Percentiles rank a stretch among this genome's conserved stretches.
phyloP scores from a whole-genome alignment of 2,797 vertebrate species.

The Epinephelus coioides region DNA sequence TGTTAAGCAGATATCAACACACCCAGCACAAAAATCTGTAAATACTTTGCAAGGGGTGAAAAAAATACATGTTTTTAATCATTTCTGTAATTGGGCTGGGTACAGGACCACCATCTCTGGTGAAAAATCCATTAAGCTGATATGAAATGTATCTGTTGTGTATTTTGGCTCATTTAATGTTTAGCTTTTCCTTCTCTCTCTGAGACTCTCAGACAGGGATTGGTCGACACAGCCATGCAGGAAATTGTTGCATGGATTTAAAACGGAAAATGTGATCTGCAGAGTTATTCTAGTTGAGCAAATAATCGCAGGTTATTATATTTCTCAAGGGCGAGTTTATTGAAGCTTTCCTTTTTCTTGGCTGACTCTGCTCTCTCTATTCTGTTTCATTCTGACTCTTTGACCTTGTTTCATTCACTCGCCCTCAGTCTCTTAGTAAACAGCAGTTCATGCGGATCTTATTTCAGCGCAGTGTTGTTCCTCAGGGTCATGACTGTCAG shows the following conservation, averaged over 20 bases:
- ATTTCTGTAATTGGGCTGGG: not conserved
- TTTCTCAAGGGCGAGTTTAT: constrained; percentile 50
- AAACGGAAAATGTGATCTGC: constrained; percentile 53
- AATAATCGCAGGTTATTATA: constrained; percentile 57
- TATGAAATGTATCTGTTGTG: constrained; percentile 4
- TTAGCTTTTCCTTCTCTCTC: not conserved
- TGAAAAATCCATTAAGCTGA: not conserved
- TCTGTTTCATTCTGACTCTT: not conserved
- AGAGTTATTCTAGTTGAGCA: constrained; percentile 38
- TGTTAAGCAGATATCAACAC: not conserved
- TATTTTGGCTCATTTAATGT: constrained; percentile 4
- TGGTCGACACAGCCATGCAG: constrained; percentile 22
- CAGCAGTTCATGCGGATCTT: not conserved
- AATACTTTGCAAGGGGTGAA: not conserved
- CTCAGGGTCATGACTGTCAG: constrained; percentile 38
- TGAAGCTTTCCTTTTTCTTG: constrained; percentile 35
- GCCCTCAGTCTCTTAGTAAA: not conserved
- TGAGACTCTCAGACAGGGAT: not conserved
- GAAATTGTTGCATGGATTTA: constrained; percentile 38
- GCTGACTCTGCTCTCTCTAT: not conserved
- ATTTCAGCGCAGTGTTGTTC: constrained; percentile 15
- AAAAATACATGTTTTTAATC: not conserved
- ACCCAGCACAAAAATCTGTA: no score
- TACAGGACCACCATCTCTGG: not conserved
- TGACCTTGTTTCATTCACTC: not conserved